Evolutionary conservation across 2,797 vertebrate species (phyloP), one percentile per base, ranked within the genome.

Genomic region (Delichon dasypus): DNA sequence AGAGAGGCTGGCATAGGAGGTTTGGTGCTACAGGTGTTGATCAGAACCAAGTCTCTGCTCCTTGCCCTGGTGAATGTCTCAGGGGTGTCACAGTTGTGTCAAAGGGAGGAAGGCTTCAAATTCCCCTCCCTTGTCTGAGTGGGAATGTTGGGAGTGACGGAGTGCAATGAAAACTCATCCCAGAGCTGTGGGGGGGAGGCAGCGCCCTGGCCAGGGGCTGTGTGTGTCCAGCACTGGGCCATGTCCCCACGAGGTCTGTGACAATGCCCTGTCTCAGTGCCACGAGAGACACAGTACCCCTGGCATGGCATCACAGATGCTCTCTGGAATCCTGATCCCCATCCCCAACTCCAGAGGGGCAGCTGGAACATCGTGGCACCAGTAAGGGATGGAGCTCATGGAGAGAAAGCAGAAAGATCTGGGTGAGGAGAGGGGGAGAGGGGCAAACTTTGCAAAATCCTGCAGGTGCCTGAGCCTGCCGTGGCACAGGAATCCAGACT

Each of bases 241-340:
- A 2, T 1, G 16, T 11, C 51, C 67, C 17, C 1, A 0, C 0
- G 0, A 16, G 47, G 20, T 14, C 26, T 26, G 36, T 47, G 36
- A 55, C 36, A 29, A 27, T 30, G 36, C 42, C 34, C 3, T 2
- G 4, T 3, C 17, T 48, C 55, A 14, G 44, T 16, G 51, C 0
- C 1, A 2, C 2, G 25, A 27, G 40, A 42, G 30, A 15, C 19
- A 2, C 4, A 0, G 15, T 6, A 4, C 15, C 57, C 57, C 80
- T 44, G 53, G 5, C 1, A 2, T 2, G 5, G 34, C 62, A 57
- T 1, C 9, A 1, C 0, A 1, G 19, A 4, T 10, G n/a, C 1
- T 0, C 21, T 9, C 7, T 5, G 6, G 20, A 50, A 34, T 36
- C 30, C 61, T 64, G 38, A 26, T 5, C 50, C 57, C 30, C 54